Conservation (phyloP, 2,113 vertebrate species). For the Hymenochirus boettgeri region DNA sequence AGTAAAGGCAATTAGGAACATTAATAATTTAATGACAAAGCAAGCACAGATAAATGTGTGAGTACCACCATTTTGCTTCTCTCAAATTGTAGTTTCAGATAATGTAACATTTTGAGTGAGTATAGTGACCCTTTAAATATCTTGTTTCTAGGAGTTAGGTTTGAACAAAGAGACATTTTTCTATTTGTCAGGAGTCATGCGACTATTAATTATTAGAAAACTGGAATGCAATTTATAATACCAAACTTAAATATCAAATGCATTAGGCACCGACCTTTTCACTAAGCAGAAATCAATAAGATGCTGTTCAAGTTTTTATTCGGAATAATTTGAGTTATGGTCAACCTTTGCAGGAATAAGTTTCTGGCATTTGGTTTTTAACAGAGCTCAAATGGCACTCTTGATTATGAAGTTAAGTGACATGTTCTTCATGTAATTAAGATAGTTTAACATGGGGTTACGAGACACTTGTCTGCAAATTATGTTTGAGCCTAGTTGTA, state of each 20-base stretch:
- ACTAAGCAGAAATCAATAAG: constrained; percentile 45
- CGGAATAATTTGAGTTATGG: constrained; percentile 45
- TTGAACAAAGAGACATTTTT: constrained; percentile 11
- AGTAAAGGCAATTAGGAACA: no score
- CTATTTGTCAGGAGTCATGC: constrained; percentile 5
- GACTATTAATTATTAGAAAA: constrained; percentile 31
- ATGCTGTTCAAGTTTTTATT: constrained; percentile 44
- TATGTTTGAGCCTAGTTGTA: no score
- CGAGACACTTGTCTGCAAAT: constrained; percentile 29
- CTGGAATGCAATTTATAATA: constrained; percentile 41
- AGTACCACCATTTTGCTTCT: no score
- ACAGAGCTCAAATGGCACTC: constrained; percentile 39
- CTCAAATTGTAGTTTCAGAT: no score
- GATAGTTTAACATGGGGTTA: constrained; percentile 35
- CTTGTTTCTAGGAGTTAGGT: constrained; percentile 1
- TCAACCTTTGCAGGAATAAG: constrained; percentile 44
- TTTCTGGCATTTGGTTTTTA: constrained; percentile 42
- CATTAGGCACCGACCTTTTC: constrained; percentile 47
- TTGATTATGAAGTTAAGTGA: constrained; percentile 43
- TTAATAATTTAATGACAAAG: no score
- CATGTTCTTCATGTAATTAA: constrained; percentile 33
- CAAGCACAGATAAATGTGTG: no score
- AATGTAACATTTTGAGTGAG: no score
- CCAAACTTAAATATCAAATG: constrained; percentile 44
- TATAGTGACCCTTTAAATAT: no score